Evolutionary conservation across 1,140 invertebrate genomes (phyloP), one percentile per base, ranked within the genome.

Genomic region (Macrotrachela quadricornifera): DNA sequence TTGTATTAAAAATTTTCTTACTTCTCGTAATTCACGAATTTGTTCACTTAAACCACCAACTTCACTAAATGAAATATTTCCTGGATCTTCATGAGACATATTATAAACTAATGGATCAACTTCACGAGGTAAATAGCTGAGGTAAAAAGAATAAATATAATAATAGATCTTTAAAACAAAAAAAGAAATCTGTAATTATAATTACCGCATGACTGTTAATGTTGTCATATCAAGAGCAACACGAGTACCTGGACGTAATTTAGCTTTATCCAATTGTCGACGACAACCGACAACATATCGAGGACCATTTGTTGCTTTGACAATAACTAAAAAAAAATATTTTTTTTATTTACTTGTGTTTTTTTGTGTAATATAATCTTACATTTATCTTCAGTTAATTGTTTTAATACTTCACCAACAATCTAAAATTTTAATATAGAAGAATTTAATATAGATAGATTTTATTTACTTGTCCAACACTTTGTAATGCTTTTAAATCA

Each of bases 141-240:
- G n/a, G n/a, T n/a, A n/a, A n/a, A n/a, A n/a, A n/a, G 8, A 30
- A 30, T 30, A 30, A 30, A 30, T 30, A 30, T 30, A 8, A 30
- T 30, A n/a, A 30, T 30, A 30, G 8, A 4, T 30, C 21, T 4
- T 30, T 30, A 30, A 30, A 30, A 30, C 8, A 30, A 30, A 4
- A 30, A 30, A 4, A 30, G 2, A 4, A 30, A 30, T 30, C 8
- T 30, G 3, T 30, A n/a, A n/a, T n/a, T 30, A 30, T 4, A 4
- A 30, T 30, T 30, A 30, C 21, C 21, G 21, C 92, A 99, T 97
- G 53, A 99, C 96, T 6, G 94, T 99, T 18, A 99, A 74, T 12
- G 94, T 99, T 15, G 94, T 99, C 91, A 99, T 99, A 63, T 99
- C 94, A 10, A 99, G 72, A n/a, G 94, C 92, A 12, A 99, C 92